Evolutionary conservation across 37 sponge, comb jelly and placozoan species (phyloP).

Genomic region (Agelas oroides): DNA sequence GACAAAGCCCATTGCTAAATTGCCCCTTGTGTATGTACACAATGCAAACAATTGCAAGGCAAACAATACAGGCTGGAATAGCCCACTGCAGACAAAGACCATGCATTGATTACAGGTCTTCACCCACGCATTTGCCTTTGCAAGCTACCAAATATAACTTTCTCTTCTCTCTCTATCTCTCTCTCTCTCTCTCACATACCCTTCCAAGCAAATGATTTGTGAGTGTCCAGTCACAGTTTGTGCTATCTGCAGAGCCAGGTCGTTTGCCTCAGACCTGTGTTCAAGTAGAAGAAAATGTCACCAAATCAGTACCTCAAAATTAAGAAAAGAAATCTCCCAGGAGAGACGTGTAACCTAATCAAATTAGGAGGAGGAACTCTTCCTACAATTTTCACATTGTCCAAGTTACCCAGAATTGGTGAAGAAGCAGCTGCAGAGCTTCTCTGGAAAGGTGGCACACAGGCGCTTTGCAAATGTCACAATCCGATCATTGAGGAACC

Average conservation of each 20-base stretch:
- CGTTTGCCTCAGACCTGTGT: slow-evolving; percentile 88
- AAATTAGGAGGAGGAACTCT: background rate
- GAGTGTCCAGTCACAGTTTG: slow-evolving; percentile 41
- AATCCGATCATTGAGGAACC: slow-evolving; percentile 83
- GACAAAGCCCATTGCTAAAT: too few species aligned
- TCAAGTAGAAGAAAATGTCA: background rate
- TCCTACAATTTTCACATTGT: too few species aligned
- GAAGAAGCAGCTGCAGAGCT: slow-evolving; percentile 80
- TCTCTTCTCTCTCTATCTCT: too few species aligned
- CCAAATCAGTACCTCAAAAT: background rate
- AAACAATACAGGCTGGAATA: too few species aligned
- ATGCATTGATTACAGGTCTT: too few species aligned
- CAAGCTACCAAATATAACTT: too few species aligned
- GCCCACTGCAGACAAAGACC: too few species aligned
- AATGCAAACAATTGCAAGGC: too few species aligned
- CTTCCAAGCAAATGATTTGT: slow-evolving; percentile 66
- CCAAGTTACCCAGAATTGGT: slow-evolving; percentile 75
- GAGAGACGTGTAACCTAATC: background rate
- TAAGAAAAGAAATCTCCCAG: too few species aligned
- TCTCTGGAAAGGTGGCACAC: slow-evolving; percentile 51
- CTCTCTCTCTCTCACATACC: too few species aligned
- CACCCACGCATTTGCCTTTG: too few species aligned
- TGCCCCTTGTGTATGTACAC: too few species aligned
- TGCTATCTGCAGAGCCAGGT: slow-evolving; percentile 87
- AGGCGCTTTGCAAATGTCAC: slow-evolving; percentile 77